phyloP scores from a whole-genome alignment of 2,797 vertebrate species.

The Coluber constrictor region DNA sequence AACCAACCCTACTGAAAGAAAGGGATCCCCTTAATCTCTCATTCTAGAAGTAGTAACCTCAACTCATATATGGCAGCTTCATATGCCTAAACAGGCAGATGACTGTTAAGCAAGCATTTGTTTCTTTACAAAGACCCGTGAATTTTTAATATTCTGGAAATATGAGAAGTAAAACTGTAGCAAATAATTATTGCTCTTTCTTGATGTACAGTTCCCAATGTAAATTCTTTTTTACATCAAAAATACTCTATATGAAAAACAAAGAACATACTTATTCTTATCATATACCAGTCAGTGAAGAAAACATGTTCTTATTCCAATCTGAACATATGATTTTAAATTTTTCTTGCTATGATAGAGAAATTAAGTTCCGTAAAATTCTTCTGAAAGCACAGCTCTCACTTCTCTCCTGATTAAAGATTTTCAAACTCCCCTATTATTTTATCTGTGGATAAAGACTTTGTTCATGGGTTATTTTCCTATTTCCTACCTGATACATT shows the following conservation, averaged over 20 bases:
- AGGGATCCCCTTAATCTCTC: not conserved
- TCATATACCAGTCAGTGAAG: not conserved
- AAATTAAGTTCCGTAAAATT: not conserved
- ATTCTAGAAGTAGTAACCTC: not conserved
- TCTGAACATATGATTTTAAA: slow-evolving; percentile 2
- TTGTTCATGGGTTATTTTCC: not conserved
- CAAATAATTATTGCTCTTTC: not conserved
- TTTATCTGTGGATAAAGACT: not conserved
- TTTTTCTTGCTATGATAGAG: not conserved
- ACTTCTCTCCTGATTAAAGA: not conserved
- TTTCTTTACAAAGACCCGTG: not conserved
- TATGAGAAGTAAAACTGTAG: not conserved
- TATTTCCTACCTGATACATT: not conserved
- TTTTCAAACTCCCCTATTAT: not conserved
- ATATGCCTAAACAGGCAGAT: not conserved
- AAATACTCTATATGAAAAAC: not conserved
- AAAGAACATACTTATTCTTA: not conserved
- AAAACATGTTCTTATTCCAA: not conserved
- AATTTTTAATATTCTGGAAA: not conserved
- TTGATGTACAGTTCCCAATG: not conserved
- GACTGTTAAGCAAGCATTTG: not conserved
- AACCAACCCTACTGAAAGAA: not conserved
- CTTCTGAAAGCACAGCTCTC: not conserved
- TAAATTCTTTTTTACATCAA: not conserved
- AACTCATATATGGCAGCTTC: not conserved